Evolutionary conservation across 1,140 invertebrate species (phyloP), one percentile per base, ranked within the genome.

Genomic region (Musca domestica): DNA sequence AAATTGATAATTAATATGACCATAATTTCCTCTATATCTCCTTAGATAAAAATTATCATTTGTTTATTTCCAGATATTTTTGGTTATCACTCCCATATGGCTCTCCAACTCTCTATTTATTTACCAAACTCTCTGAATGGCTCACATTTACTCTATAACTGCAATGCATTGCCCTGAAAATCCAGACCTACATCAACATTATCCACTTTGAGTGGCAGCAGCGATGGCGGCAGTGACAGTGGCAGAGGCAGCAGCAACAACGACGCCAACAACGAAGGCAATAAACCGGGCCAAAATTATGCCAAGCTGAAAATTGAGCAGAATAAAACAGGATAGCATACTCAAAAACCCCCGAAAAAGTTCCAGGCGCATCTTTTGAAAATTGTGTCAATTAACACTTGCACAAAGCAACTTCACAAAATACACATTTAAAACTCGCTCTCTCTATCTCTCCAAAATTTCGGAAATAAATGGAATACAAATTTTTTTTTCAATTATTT

Each of bases 171-270:
- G 77, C 71, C 76, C 77, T 73, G 70, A 76, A 79, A 77, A 76
- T 80, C 77, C 76, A 79, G 77, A 77, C 75, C 77, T 79, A 79
- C 77, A 77, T 79, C 74, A 79, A 79, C 73, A 66, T 61, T 41
- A 20, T 7, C 10, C 34, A 41, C 34, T 51, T 61, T 61, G 23
- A 58, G 20, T 19, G 30, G n/a, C 25, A 30, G 12, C 25, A 19
- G 48, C 48, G 14, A 14, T 6, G 9, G n/a, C 12, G 17, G 4
- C 12, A 20, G 48, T 12, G n/a, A n/a, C 34, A 41, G 48, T 6
- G 20, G 48, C 2, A 51, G 20, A 19, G 12, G 20, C 9, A 5
- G 10, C 10, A 2, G 34, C n/a, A 19, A 14, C 17, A 51, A 20
- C 48, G 25, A 58, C n/a, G n/a, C n/a, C 15, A 58, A 30, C 58